phyloP scores from a whole-genome alignment of 2,113 vertebrate species.

The Ptychochromis oligacanthus region DNA sequence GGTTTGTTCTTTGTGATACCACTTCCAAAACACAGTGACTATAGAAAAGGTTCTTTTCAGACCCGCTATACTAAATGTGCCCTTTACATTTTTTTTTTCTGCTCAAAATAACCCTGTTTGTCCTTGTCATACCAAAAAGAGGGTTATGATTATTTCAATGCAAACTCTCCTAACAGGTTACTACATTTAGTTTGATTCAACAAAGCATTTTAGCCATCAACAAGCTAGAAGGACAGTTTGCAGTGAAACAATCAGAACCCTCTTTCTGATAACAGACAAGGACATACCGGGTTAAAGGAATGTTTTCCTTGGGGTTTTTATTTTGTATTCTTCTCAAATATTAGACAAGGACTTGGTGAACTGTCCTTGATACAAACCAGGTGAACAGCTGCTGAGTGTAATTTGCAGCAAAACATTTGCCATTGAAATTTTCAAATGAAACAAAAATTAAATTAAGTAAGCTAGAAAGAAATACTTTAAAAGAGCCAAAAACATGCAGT shows the following conservation, averaged over 20 bases:
- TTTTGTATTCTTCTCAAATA: not conserved
- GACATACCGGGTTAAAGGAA: not conserved
- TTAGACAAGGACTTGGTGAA: not conserved
- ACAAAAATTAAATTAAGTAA: not conserved
- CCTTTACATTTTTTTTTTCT: not conserved
- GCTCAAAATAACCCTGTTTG: not conserved
- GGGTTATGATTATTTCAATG: not conserved
- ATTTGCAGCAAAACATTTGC: not conserved
- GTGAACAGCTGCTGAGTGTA: not conserved
- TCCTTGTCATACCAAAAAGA: not conserved
- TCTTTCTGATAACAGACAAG: not conserved
- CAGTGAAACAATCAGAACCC: not conserved
- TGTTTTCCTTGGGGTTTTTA: not conserved
- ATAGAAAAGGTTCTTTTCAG: not conserved
- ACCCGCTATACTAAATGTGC: not conserved
- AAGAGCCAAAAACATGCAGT: not conserved
- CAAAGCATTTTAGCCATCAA: not conserved
- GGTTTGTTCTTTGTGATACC: not conserved
- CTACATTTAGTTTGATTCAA: not conserved
- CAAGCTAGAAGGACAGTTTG: conserved; percentile 5
- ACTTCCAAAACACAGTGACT: not conserved
- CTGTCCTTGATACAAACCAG: not conserved
- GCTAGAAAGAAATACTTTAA: not conserved
- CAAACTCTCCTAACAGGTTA: not conserved
- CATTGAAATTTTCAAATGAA: not conserved